Conservation (phyloP, 2,797 vertebrate species). For the Cetoscarus ocellatus region DNA sequence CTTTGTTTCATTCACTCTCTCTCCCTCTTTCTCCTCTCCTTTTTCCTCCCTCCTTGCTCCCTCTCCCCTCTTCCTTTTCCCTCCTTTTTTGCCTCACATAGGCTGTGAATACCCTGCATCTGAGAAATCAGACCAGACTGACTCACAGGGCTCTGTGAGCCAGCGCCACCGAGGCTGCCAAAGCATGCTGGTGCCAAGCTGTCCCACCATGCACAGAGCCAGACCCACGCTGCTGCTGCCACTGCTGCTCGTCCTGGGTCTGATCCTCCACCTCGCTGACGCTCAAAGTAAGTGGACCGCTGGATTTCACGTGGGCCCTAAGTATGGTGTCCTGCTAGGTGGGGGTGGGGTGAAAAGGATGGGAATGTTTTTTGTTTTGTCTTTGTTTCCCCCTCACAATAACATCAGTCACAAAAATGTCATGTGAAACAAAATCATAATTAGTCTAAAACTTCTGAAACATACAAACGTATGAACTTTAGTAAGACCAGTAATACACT, state of each 20-base stretch:
- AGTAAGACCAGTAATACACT: neutral
- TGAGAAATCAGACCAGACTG: conserved; percentile 89
- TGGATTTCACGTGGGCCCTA: conserved; percentile 46
- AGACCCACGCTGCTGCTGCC: conserved; percentile 88
- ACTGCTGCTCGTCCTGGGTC: conserved; percentile 87
- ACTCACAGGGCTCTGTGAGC: conserved; percentile 88
- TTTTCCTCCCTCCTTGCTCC: conserved; percentile 41
- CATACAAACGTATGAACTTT: neutral
- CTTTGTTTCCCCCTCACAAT: neutral
- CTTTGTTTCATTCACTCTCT: conserved; percentile 84
- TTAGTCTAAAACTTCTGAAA: too few relatives aligned
- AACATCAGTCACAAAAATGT: neutral
- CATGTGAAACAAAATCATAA: neutral
- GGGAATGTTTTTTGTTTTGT: conserved; percentile 1
- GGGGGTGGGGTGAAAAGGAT: neutral
- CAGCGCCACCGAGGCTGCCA: conserved; percentile 89
- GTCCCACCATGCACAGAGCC: conserved; percentile 90
- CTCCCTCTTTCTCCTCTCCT: conserved; percentile 54
- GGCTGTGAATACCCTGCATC: conserved; percentile 94
- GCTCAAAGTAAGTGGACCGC: conserved; percentile 92
- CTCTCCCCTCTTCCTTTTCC: conserved; percentile 53
- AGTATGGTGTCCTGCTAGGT: conserved; percentile 26
- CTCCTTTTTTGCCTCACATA: conserved; percentile 73
- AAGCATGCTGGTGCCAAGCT: conserved; percentile 92
- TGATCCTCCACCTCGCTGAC: conserved; percentile 87